Conservation (phyloP, 1,140 invertebrate species). For the Aphelinus atriplicis region DNA sequence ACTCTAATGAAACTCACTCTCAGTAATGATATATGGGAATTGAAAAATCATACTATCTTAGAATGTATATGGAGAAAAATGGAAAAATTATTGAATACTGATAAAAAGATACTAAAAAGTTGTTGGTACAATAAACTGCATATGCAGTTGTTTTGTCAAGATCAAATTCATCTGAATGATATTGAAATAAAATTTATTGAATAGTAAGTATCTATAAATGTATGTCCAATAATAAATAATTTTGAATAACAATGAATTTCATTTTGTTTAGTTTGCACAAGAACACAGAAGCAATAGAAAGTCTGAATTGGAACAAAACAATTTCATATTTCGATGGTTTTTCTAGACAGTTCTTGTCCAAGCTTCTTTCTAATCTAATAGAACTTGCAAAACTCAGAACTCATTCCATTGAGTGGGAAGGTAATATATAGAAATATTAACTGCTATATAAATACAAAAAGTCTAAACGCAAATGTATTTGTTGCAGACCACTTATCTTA, state of each 20-base stretch:
- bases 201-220: conserved; percentile 48
- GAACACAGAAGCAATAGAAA: no score
- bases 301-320: no score
- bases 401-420: no score
- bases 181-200: conserved; percentile 58
- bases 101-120: conserved; percentile 37
- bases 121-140: conserved; percentile 55
- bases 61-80: conserved; percentile 52
- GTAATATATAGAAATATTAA: no score
- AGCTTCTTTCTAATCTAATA: no score
- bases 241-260: conserved; percentile 13
- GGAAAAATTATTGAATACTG: conserved; percentile 50
- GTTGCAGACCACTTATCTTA: neutral
- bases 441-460: neutral
- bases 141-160: conserved; percentile 53
- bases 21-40: conserved; percentile 22
- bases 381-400: no score
- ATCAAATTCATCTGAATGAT: conserved; percentile 53
- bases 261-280: neutral
- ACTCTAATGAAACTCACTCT: conserved; percentile 34
- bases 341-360: no score
- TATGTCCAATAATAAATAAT: neutral
- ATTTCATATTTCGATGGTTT: no score
- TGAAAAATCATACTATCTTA: conserved; percentile 17
- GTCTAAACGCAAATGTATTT: neutral